Evolutionary conservation across 2,888 invertebrate genomes (phyloP), one percentile per base, ranked within the genome.

Genomic region (Matsumyia berberina): DNA sequence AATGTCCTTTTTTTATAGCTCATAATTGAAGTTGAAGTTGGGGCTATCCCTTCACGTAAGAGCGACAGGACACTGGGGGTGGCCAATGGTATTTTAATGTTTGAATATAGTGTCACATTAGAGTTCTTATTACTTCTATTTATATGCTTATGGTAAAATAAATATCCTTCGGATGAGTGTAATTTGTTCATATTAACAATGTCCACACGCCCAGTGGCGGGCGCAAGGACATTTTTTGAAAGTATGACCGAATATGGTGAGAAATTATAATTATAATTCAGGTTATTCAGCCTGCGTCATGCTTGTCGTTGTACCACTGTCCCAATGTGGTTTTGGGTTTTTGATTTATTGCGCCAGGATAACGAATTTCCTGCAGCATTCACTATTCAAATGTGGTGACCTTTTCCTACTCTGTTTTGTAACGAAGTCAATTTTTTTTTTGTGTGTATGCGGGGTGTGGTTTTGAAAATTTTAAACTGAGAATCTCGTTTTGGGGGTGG

Each of bases 1-100:
- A 79, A 83, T 83, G 69, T 73, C 73, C 79, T 39, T 79, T 77
- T n/a, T 83, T 83, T 79, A 83, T 83, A 62, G 73, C 62, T 62
- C 62, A 73, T 79, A 79, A 83, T 83, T 79, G 83, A 42, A 69
- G 62, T 73, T 69, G 66, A 67, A 55, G 60, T 67, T 62, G 76
- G 55, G 31, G 12, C 2, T 24, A 24, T 6, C 42, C 19, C 37
- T 49, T 58, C 7, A n/a, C 15, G 37, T 42, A 17, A 33, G n/a
- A 5, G 5, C 33, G 9, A 42, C 2, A 49, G 53, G 33, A 3
- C 37, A 37, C 37, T 11, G 9, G 12, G 15, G 66, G 46, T 11
- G 37, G 19, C 60, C 60, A 35, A 62, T 80, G 74, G 69, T 35
- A 69, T 82, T 76, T 70, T 77, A 72, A 77, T 82, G 46, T 66